Evolutionary conservation across 2,888 invertebrate species (phyloP).

Genomic region (Bugula neritina): DNA sequence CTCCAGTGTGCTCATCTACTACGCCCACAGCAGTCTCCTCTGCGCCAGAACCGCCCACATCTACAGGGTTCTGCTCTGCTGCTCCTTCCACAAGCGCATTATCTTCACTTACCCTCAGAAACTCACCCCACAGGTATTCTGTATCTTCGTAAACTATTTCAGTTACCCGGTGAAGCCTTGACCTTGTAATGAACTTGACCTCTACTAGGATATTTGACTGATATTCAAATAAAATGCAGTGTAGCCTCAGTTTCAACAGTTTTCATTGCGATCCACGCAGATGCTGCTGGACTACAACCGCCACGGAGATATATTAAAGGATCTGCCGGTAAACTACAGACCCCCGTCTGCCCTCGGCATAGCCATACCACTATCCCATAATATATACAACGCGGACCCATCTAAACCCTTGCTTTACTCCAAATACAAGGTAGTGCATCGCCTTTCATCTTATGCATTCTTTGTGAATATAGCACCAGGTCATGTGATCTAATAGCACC

Average conservation of each 20-base stretch:
- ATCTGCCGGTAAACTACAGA: constrained; percentile 28
- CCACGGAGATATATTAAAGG: neutral
- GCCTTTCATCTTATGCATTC: too few relatives aligned
- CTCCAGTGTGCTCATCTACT: constrained; percentile 3
- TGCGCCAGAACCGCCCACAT: neutral
- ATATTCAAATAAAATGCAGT: too few relatives aligned
- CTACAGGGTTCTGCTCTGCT: constrained; percentile 12
- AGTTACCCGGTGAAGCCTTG: too few relatives aligned
- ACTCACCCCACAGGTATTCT: neutral
- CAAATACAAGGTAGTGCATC: constrained; percentile 6
- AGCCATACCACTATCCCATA: constrained; percentile 28
- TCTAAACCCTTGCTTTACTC: neutral
- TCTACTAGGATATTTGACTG: too few relatives aligned
- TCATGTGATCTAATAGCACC: too few relatives aligned
- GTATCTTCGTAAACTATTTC: neutral
- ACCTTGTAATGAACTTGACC: too few relatives aligned
- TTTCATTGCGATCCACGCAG: too few relatives aligned
- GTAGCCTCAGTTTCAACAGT: too few relatives aligned
- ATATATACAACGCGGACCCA: constrained; percentile 29
- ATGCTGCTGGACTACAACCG: neutral
- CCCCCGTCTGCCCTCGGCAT: constrained; percentile 28
- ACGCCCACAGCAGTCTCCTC: neutral
- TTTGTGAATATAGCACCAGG: too few relatives aligned
- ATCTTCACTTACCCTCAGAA: constrained; percentile 24
- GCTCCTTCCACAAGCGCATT: constrained; percentile 20